A percentile compares a stretch with the other conserved stretches of the same genome.
These are phyloP conservation scores for Autographa gamma DNA, from an alignment of 2,888 invertebrate species.

Conservation along the genomic window DNA sequence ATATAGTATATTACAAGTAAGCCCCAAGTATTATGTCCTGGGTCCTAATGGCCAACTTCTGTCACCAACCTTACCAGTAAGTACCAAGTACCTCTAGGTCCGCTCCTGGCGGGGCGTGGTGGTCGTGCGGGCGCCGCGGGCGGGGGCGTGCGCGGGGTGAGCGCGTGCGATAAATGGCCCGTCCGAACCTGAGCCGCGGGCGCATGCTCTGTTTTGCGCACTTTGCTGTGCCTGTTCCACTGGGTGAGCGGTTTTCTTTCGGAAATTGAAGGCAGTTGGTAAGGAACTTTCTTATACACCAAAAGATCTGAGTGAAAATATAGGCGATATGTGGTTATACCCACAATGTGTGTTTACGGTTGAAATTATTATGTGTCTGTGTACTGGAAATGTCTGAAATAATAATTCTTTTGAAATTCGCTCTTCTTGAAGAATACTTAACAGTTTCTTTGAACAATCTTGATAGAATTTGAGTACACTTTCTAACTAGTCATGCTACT, in stretches of 20 bases:
- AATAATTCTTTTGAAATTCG: neutral
- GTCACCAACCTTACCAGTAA: too few relatives aligned
- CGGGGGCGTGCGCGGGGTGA: constrained; percentile 71
- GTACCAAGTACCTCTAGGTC: constrained; percentile 53
- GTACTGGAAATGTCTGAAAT: too few relatives aligned
- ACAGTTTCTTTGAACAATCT: too few relatives aligned
- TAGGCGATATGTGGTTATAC: too few relatives aligned
- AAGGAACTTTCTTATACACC: too few relatives aligned
- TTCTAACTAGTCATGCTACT: neutral
- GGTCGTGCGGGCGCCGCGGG: constrained; percentile 73
- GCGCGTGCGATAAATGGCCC: constrained; percentile 78
- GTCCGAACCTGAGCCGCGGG: constrained; percentile 72
- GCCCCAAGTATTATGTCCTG: too few relatives aligned
- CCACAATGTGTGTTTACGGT: too few relatives aligned
- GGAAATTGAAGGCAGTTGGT: neutral
- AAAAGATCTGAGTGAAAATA: too few relatives aligned
- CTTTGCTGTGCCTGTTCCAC: constrained; percentile 53
- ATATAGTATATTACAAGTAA: too few relatives aligned
- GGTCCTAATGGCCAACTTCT: too few relatives aligned
- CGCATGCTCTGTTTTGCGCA: constrained; percentile 77
- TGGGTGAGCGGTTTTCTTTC: constrained; percentile 27
- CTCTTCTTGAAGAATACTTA: too few relatives aligned
- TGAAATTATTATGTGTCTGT: too few relatives aligned
- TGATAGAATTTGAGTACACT: neutral
- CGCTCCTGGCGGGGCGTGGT: constrained; percentile 79